A percentile compares a stretch with the other conserved stretches of the same genome.
phyloP scores from a whole-genome alignment of 2,113 vertebrate genomes.

The Heterochromis multidens region DNA sequence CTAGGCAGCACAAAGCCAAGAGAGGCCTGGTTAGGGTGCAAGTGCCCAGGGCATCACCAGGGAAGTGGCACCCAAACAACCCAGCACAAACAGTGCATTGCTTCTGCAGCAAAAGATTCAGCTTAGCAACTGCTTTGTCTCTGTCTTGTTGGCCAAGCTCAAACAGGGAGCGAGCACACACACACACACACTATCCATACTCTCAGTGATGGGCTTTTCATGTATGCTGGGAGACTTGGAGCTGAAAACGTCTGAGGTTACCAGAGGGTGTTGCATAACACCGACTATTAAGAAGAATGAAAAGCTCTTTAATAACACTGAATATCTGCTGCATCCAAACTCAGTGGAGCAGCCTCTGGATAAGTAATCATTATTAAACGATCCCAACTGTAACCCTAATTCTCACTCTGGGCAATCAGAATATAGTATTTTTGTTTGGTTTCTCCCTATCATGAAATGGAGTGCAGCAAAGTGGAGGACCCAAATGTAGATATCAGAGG shows the following conservation, averaged over 20 bases:
- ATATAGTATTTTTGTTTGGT: neutral
- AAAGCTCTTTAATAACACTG: conserved; percentile 21
- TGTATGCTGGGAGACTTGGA: conserved; percentile 74
- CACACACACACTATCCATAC: conserved; percentile 5
- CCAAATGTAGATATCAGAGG: neutral
- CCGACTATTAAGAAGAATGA: conserved; percentile 26
- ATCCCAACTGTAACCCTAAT: neutral
- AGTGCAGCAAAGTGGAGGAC: neutral
- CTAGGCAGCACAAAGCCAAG: conserved; percentile 30
- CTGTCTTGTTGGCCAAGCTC: conserved; percentile 42
- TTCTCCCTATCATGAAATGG: neutral
- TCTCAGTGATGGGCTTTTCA: conserved; percentile 61
- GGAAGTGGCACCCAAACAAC: conserved; percentile 63
- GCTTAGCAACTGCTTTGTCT: conserved; percentile 98
- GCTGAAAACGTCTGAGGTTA: conserved; percentile 75
- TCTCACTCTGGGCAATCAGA: neutral
- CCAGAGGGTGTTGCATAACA: conserved; percentile 74
- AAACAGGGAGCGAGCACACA: conserved; percentile 3
- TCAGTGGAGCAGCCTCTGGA: neutral
- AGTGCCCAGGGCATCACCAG: conserved; percentile 46
- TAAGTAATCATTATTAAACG: neutral
- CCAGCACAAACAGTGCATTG: conserved; percentile 82
- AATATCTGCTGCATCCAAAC: neutral
- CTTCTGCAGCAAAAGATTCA: conserved; percentile 77
- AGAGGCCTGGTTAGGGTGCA: conserved; percentile 45